A percentile compares a stretch with the other conserved stretches of the same genome.
phyloP scores from a whole-genome alignment of 2,797 vertebrate genomes.

The Crenuchus spilurus region DNA sequence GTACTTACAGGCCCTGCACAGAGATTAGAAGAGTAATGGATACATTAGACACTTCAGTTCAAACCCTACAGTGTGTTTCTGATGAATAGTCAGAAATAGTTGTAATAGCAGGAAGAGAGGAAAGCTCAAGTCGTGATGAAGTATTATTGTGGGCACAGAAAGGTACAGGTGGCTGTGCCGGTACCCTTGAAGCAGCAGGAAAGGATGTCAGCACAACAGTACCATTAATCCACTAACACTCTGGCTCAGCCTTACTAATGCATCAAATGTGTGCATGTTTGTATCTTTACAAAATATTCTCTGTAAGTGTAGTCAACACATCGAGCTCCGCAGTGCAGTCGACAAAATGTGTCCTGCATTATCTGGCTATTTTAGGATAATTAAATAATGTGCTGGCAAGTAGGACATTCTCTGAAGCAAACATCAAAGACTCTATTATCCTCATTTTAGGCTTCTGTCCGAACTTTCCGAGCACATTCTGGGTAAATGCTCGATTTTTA shows the following conservation, averaged over 20 bases:
- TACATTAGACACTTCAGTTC: neutral
- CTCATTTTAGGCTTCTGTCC: conserved; percentile 23
- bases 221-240: conserved; percentile 6
- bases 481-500: neutral
- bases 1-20: neutral
- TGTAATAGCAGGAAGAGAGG: conserved; percentile 3
- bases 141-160: neutral
- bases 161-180: neutral
- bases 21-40: conserved; percentile 8
- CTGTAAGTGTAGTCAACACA: neutral
- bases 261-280: neutral
- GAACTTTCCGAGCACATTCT: conserved; percentile 8
- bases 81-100: conserved; percentile 13
- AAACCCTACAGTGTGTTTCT: neutral
- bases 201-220: conserved; percentile 1
- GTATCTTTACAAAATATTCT: neutral
- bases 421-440: conserved; percentile 36
- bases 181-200: conserved; percentile 16
- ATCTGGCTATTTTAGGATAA: neutral
- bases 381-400: conserved; percentile 26
- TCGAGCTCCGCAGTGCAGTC: neutral
- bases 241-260: neutral
- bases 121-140: neutral
- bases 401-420: conserved; percentile 10
- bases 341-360: neutral